Conservation (phyloP, 2,888 invertebrate genomes). For the Epinotia demarniana region DNA sequence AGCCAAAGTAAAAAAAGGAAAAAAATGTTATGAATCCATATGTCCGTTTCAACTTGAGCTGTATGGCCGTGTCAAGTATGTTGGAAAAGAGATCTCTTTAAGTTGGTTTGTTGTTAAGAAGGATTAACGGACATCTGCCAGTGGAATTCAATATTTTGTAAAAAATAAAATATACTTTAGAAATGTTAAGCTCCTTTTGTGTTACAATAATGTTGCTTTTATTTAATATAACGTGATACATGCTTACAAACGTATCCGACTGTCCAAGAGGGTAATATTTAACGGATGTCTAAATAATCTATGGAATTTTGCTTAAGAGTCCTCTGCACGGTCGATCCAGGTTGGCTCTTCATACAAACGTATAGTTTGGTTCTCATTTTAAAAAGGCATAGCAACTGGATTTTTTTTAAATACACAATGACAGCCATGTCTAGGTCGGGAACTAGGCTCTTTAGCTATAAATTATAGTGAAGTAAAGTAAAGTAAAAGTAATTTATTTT, state of each 20-base stretch:
- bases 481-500: too few species aligned
- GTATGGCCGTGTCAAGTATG: neutral
- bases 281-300: neutral
- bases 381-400: too few species aligned
- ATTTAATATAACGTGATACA: slow-evolving; percentile 27
- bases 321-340: too few species aligned
- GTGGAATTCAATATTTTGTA: slow-evolving; percentile 44
- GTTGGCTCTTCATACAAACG: too few species aligned
- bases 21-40: slow-evolving; percentile 42
- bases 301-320: neutral
- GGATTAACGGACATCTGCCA: slow-evolving; percentile 50
- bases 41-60: slow-evolving; percentile 24
- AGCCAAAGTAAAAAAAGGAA: slow-evolving; percentile 34
- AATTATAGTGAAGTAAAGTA: too few species aligned
- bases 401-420: too few species aligned
- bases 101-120: slow-evolving; percentile 45
- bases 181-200: slow-evolving; percentile 39
- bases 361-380: too few species aligned
- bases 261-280: slow-evolving; percentile 2
- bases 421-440: too few species aligned
- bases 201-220: slow-evolving; percentile 34
- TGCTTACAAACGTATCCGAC: slow-evolving; percentile 2
- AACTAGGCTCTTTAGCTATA: too few species aligned
- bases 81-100: slow-evolving; percentile 23
- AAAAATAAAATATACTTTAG: slow-evolving; percentile 40